Conservation (phyloP, 1,140 invertebrate genomes). For the Musca domestica region DNA sequence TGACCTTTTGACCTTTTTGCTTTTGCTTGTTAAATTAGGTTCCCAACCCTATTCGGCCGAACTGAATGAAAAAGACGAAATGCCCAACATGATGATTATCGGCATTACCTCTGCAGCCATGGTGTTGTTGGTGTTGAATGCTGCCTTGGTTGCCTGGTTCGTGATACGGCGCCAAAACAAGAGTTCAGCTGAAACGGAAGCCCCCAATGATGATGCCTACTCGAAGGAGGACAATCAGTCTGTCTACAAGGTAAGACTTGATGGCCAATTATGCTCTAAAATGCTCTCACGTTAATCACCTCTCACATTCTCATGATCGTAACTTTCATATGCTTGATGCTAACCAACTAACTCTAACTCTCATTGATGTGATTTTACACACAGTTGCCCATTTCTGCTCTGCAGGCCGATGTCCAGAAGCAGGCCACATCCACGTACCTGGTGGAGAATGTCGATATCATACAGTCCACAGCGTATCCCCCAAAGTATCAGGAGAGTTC, state of each 20-base stretch:
- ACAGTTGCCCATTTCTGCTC: constrained; percentile 50
- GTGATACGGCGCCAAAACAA: constrained; percentile 65
- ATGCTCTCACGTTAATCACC: neutral
- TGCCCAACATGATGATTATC: constrained; percentile 76
- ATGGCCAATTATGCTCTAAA: neutral
- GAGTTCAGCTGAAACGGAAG: constrained; percentile 58
- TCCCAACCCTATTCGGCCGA: constrained; percentile 64
- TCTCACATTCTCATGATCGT: too few relatives aligned
- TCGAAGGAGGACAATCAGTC: constrained; percentile 69
- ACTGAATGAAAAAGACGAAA: constrained; percentile 64
- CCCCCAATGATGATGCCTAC: constrained; percentile 79
- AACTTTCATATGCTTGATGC: neutral
- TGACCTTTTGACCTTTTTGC: constrained; percentile 37
- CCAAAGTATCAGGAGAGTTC: constrained; percentile 51
- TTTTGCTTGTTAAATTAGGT: constrained; percentile 32
- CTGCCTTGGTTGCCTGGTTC: constrained; percentile 79
- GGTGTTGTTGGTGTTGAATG: constrained; percentile 75
- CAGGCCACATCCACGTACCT: constrained; percentile 49
- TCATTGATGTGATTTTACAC: constrained; percentile 31
- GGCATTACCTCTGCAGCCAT: constrained; percentile 75
- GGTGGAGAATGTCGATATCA: constrained; percentile 49
- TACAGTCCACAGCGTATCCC: constrained; percentile 47
- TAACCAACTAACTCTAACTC: constrained; percentile 2
- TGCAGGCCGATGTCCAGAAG: constrained; percentile 50
- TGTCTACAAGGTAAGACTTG: constrained; percentile 53